Conservation (phyloP, 2,888 invertebrate species). For the Toxonevra muliebris region DNA sequence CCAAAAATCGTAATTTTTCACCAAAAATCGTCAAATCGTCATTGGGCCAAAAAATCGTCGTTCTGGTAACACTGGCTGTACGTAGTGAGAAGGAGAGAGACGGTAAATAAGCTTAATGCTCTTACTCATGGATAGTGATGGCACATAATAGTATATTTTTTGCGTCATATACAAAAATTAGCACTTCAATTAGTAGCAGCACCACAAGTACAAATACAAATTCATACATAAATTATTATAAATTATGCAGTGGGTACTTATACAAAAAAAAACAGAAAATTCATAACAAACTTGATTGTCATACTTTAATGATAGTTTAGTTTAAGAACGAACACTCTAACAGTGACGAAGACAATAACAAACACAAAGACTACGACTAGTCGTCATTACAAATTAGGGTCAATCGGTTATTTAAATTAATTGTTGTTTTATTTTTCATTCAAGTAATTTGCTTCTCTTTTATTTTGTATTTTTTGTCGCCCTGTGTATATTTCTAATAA, state of each 20-base stretch:
- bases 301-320: too few relatives aligned
- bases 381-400: slow-evolving; percentile 14
- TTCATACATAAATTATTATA: neutral
- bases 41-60: too few relatives aligned
- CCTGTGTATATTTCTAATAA: too few relatives aligned
- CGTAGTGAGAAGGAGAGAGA: neutral
- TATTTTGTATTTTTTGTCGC: neutral
- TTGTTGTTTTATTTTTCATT: neutral
- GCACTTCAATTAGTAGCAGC: slow-evolving; percentile 28
- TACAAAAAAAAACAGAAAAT: too few relatives aligned
- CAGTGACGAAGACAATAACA: slow-evolving; percentile 8
- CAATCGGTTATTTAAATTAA: slow-evolving; percentile 28
- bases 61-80: too few relatives aligned
- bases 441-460: neutral
- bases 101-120: neutral
- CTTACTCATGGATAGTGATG: too few relatives aligned
- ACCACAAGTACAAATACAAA: neutral
- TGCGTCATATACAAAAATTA: slow-evolving; percentile 37
- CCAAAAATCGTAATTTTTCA: too few relatives aligned
- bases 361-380: neutral
- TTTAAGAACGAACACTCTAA: too few relatives aligned
- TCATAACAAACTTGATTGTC: too few relatives aligned
- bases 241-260: too few relatives aligned
- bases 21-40: too few relatives aligned
- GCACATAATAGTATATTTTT: too few relatives aligned